A percentile compares a stretch with the other conserved stretches of the same genome.
Evolutionary conservation across 2,888 invertebrate species (phyloP).

Genomic region (Drosophila bunnanda): DNA sequence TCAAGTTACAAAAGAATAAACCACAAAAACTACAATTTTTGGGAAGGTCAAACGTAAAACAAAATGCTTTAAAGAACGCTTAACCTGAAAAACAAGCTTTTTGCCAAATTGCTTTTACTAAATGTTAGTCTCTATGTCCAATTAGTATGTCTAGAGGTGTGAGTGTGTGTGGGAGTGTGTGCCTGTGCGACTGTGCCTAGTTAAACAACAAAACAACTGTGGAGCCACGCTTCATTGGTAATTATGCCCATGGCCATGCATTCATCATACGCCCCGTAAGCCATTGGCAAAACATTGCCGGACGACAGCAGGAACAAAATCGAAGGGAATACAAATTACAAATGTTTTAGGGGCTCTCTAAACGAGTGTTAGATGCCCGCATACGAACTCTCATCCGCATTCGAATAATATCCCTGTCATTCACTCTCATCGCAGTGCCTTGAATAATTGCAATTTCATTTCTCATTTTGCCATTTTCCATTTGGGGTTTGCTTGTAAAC

Average conservation of each 20-base stretch:
- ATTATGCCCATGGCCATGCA: conserved; percentile 29
- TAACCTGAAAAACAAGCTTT: conserved; percentile 5
- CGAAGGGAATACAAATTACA: conserved; percentile 18
- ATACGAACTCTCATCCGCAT: neutral
- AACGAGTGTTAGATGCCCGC: conserved; percentile 25
- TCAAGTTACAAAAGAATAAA: neutral
- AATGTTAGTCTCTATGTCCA: conserved; percentile 46
- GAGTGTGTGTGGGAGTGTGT: conserved; percentile 22
- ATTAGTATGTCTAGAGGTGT: conserved; percentile 23
- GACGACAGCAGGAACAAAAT: conserved; percentile 9
- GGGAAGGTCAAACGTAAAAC: conserved; percentile 15
- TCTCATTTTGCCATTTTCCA: conserved; percentile 39
- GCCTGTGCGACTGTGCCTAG: conserved; percentile 5
- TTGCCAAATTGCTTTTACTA: conserved; percentile 34
- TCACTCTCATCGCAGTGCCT: conserved; percentile 43
- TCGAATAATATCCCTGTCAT: conserved; percentile 10
- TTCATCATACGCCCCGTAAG: conserved; percentile 43
- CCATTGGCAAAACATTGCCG: conserved; percentile 26
- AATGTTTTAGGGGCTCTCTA: conserved; percentile 22
- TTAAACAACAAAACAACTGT: conserved; percentile 23
- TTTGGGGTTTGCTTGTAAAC: conserved; percentile 27
- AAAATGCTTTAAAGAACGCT: conserved; percentile 23
- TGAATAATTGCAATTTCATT: conserved; percentile 54
- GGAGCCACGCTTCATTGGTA: conserved; percentile 26
- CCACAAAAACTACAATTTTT: neutral